A percentile compares a stretch with the other conserved stretches of the same genome.
Evolutionary conservation across 2,888 invertebrate genomes (phyloP).

Genomic region (Lepidochitona cinerea): DNA sequence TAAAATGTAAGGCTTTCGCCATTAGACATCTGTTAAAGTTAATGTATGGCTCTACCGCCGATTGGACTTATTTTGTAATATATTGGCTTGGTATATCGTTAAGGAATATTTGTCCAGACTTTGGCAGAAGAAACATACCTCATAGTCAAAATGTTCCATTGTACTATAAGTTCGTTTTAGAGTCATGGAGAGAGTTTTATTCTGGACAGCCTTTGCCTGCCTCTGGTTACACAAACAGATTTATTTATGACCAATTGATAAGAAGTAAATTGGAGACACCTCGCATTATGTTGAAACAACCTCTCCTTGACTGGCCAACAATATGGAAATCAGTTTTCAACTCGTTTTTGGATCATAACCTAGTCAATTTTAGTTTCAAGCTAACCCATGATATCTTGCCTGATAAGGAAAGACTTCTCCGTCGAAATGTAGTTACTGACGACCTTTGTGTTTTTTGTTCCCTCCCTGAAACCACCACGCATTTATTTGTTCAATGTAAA

Average conservation of each 20-base stretch:
- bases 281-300: neutral
- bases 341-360: neutral
- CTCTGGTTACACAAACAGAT: neutral
- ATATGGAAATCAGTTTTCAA: neutral
- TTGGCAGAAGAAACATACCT: neutral
- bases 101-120: neutral
- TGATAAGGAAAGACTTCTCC: neutral
- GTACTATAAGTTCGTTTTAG: neutral
- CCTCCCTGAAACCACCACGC: neutral
- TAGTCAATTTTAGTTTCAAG: neutral
- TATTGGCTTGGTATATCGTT: conserved; percentile 3
- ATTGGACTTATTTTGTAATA: conserved; percentile 3
- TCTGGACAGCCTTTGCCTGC: neutral
- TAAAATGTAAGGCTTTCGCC: neutral
- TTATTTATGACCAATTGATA: neutral
- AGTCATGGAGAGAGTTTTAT: neutral
- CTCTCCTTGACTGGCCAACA: neutral
- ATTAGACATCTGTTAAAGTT: neutral
- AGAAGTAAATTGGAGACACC: neutral
- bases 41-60: neutral
- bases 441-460: neutral
- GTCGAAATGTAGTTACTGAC: neutral
- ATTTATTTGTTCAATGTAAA: neutral
- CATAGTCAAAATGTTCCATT: neutral
- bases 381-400: neutral